Conservation (phyloP, 1,140 invertebrate genomes). For the Temnothorax longispinosus region DNA sequence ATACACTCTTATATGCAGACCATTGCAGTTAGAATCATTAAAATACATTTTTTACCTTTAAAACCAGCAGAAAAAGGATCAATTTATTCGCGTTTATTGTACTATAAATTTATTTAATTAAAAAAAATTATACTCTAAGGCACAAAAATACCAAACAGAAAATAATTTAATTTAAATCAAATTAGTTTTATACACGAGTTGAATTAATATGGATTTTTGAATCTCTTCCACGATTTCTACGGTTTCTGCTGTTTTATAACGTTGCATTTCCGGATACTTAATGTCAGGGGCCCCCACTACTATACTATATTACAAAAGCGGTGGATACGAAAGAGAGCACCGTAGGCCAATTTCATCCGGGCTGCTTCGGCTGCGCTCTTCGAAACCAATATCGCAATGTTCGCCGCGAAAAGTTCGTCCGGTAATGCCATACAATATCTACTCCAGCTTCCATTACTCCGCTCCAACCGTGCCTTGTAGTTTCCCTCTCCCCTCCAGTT, state of each 20-base stretch:
- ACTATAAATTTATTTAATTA: not conserved
- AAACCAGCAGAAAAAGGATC: not conserved
- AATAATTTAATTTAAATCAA: conserved; percentile 3
- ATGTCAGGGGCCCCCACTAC: not conserved
- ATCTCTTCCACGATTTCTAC: not conserved
- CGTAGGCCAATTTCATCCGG: conserved; percentile 57
- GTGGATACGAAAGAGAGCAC: conserved; percentile 17
- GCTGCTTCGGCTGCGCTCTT: conserved; percentile 64
- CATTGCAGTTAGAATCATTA: not conserved
- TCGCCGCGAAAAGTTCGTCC: conserved; percentile 82
- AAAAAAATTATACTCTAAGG: not conserved
- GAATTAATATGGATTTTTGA: not conserved
- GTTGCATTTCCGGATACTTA: conserved; percentile 3
- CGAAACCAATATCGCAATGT: conserved; percentile 85
- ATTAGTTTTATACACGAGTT: not conserved
- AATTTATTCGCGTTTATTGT: not conserved
- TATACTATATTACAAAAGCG: conserved; percentile 9
- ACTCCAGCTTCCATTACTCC: conserved; percentile 85
- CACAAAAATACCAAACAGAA: not conserved
- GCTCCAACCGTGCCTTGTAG: conserved; percentile 71
- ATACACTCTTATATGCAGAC: not conserved
- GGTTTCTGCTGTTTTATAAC: not conserved
- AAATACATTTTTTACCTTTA: not conserved
- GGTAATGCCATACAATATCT: conserved; percentile 84
- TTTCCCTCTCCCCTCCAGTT: conserved; percentile 64